A percentile compares a stretch with the other conserved stretches of the same genome.
Evolutionary conservation across 2,888 invertebrate genomes (phyloP).

Genomic region (Cheiracanthium punctorium): DNA sequence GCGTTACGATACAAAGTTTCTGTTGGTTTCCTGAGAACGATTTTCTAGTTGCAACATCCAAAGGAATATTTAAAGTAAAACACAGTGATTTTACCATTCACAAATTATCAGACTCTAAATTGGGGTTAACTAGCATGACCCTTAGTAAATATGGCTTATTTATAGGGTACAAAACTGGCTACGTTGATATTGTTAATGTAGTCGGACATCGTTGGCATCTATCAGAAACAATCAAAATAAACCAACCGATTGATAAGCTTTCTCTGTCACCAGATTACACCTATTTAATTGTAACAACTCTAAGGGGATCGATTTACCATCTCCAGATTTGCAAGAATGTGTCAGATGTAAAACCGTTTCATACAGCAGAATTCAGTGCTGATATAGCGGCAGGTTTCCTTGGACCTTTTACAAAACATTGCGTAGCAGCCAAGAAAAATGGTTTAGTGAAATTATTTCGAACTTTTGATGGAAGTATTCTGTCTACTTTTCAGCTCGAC

Average conservation of each 20-base stretch:
- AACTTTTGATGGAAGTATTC: neutral
- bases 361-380: neutral
- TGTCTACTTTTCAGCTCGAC: slow-evolving; percentile 10
- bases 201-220: neutral
- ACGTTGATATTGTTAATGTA: slow-evolving; percentile 19
- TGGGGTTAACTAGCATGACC: slow-evolving; percentile 19
- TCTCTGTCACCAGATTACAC: slow-evolving; percentile 11
- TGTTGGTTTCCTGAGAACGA: slow-evolving; percentile 26
- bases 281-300: slow-evolving; percentile 1
- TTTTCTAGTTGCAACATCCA: slow-evolving; percentile 15
- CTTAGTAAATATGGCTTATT: slow-evolving; percentile 13
- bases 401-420: neutral
- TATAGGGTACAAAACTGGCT: slow-evolving; percentile 26
- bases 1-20: neutral
- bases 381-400: slow-evolving; percentile 19
- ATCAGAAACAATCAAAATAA: slow-evolving; percentile 12
- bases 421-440: slow-evolving; percentile 21
- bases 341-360: neutral
- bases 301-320: slow-evolving; percentile 9
- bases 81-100: too few relatives aligned
- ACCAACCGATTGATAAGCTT: neutral
- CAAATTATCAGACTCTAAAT: neutral
- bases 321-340: neutral
- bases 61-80: slow-evolving; percentile 19
- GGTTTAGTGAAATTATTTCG: slow-evolving; percentile 13